phyloP scores from a whole-genome alignment of 2,113 vertebrate genomes.

The Benitochromis conjunctus region DNA sequence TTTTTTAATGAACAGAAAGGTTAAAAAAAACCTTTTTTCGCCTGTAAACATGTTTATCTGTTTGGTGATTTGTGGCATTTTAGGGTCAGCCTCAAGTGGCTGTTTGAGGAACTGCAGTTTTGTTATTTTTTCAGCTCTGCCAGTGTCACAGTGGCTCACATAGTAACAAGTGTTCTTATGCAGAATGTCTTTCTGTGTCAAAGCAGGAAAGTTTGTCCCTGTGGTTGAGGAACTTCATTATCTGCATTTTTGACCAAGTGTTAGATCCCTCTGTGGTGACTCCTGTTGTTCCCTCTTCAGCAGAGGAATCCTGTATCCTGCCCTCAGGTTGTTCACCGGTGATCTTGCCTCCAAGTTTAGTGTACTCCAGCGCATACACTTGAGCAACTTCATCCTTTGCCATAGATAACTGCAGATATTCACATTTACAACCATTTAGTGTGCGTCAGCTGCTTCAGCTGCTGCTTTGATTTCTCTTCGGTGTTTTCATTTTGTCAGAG shows the following conservation, averaged over 20 bases:
- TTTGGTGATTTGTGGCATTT: background rate
- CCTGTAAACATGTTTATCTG: background rate
- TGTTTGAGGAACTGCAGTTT: background rate
- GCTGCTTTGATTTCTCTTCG: background rate
- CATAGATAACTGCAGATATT: background rate
- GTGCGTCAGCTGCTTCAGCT: background rate
- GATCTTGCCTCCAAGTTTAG: background rate
- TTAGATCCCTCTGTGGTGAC: background rate
- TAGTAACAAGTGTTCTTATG: no score
- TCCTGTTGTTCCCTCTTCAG: background rate
- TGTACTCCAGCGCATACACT: background rate
- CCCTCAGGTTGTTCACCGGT: background rate
- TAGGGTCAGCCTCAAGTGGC: background rate
- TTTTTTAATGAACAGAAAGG: background rate
- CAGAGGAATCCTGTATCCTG: background rate
- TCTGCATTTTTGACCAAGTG: background rate
- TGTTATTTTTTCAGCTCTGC: background rate
- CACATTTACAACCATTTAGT: fast-evolving
- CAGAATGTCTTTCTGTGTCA: background rate
- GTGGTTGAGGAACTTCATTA: background rate
- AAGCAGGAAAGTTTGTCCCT: background rate
- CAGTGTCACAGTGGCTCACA: background rate
- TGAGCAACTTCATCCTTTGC: background rate
- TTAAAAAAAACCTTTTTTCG: background rate
- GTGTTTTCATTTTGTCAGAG: background rate